Conservation (phyloP, 2,888 invertebrate species). For the Mimachlamys varia region DNA sequence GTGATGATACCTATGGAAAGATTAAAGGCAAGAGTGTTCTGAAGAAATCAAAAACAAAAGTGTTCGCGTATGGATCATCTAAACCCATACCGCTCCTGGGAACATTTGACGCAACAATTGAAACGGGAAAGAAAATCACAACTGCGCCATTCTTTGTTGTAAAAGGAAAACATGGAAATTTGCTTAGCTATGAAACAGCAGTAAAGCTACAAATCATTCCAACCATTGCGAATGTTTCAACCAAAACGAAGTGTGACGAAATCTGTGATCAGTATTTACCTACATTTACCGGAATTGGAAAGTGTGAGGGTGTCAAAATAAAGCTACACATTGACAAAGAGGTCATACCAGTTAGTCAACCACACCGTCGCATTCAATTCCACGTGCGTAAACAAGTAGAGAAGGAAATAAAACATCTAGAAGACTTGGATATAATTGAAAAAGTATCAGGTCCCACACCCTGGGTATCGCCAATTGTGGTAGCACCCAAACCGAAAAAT, state of each 20-base stretch:
- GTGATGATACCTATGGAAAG: background rate
- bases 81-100: background rate
- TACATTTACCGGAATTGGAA: slow-evolving; percentile 35
- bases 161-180: slow-evolving; percentile 37
- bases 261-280: slow-evolving; percentile 21
- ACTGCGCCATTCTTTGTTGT: slow-evolving; percentile 37
- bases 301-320: background rate
- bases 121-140: background rate
- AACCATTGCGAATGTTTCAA: slow-evolving; percentile 29
- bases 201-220: slow-evolving; percentile 43
- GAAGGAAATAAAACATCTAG: slow-evolving; percentile 58
- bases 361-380: slow-evolving; percentile 42
- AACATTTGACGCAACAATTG: slow-evolving; percentile 6
- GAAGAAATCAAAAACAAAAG: background rate
- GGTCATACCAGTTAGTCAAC: slow-evolving; percentile 20
- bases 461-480: slow-evolving; percentile 66
- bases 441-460: slow-evolving; percentile 65
- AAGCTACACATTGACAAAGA: background rate
- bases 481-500: slow-evolving; percentile 63
- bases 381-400: slow-evolving; percentile 41
- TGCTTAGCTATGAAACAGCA: slow-evolving; percentile 43
- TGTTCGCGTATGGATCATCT: slow-evolving; percentile 40
- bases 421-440: slow-evolving; percentile 67
- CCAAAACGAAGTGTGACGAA: slow-evolving; percentile 6
- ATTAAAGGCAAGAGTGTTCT: background rate